Conservation (phyloP, 1,140 invertebrate species). For the Arion vulgaris region DNA sequence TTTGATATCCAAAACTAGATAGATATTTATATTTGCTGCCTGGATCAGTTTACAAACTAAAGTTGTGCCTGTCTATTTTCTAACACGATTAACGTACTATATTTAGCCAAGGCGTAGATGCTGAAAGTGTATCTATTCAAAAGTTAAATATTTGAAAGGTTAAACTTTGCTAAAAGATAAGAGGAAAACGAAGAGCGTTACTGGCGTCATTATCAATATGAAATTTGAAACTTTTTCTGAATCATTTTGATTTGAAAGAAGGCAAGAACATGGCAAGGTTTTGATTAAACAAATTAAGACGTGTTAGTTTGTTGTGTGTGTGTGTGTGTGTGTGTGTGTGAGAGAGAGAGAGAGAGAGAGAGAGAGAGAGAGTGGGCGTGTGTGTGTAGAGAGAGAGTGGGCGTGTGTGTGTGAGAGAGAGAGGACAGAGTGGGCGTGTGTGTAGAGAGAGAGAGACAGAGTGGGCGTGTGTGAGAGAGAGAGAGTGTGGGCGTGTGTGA, state of each 20-base stretch:
- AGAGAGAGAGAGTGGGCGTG: too few species aligned
- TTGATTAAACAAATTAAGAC: too few species aligned
- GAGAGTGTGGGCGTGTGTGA: background rate
- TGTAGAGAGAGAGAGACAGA: constrained; percentile 28
- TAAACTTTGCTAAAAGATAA: background rate
- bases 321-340: too few species aligned
- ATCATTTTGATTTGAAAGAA: too few species aligned
- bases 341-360: too few species aligned
- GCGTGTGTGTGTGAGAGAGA: too few species aligned
- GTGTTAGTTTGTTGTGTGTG: too few species aligned
- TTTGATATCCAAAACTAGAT: background rate
- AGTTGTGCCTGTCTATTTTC: background rate
- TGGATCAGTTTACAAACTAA: background rate
- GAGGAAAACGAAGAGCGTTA: background rate
- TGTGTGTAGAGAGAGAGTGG: too few species aligned
- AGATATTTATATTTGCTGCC: background rate
- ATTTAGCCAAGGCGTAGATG: background rate
- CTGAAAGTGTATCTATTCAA: background rate
- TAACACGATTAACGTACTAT: background rate
- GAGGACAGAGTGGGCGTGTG: too few species aligned
- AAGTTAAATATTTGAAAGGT: background rate
- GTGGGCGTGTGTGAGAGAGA: background rate
- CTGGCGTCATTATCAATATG: background rate
- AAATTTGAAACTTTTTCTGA: too few species aligned
- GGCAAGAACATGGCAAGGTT: too few species aligned